Evolutionary conservation across 2,888 invertebrate genomes (phyloP).

Genomic region (Chloroclysta siterata): DNA sequence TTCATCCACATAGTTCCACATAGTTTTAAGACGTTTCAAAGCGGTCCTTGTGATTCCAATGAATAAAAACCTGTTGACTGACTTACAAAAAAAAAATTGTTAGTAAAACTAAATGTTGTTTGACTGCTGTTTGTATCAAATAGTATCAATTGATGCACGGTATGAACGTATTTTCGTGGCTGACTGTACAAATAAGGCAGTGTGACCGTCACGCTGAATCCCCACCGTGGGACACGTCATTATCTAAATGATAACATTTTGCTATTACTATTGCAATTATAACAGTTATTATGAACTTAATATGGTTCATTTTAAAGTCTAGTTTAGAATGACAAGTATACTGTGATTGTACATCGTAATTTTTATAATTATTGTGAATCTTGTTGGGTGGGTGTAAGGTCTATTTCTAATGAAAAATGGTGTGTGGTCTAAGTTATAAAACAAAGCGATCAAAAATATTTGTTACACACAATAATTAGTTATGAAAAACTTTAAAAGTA

Average conservation of each 20-base stretch:
- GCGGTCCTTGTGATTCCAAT: too few relatives aligned
- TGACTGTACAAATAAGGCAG: constrained; percentile 22
- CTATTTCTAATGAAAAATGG: constrained; percentile 38
- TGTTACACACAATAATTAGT: too few relatives aligned
- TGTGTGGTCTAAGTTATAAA: constrained; percentile 24
- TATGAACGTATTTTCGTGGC: background rate
- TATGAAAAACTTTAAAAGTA: too few relatives aligned
- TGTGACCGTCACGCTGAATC: constrained; percentile 33
- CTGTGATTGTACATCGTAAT: constrained; percentile 30
- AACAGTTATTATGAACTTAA: constrained; percentile 15
- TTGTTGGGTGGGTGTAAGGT: constrained; percentile 39
- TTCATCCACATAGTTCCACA: too few relatives aligned
- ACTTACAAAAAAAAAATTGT: too few relatives aligned
- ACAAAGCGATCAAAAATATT: constrained; percentile 8
- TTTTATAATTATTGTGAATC: constrained; percentile 33
- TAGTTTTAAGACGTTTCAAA: too few relatives aligned
- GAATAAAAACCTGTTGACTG: too few relatives aligned
- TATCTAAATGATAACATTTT: constrained; percentile 32
- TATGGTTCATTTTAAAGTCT: constrained; percentile 7
- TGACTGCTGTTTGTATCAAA: too few relatives aligned
- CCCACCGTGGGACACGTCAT: constrained; percentile 45
- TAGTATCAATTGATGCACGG: too few relatives aligned
- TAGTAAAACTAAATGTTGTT: too few relatives aligned
- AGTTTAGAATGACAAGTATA: constrained; percentile 13
- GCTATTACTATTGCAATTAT: constrained; percentile 10